phyloP scores from a whole-genome alignment of 2,113 vertebrate species.

The Scophthalmus maximus region DNA sequence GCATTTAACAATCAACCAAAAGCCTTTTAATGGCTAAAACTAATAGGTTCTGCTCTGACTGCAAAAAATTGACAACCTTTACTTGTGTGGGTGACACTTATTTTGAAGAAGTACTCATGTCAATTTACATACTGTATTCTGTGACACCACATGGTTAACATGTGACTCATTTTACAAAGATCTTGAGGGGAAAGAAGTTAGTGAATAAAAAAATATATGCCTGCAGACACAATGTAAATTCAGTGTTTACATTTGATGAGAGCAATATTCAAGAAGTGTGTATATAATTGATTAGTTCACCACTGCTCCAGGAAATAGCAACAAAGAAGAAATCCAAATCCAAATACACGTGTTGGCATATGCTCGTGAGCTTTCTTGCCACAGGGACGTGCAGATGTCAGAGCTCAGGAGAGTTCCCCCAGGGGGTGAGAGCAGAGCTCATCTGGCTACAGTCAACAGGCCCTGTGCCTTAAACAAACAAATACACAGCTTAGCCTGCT shows the following conservation, averaged over 20 bases:
- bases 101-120: not conserved
- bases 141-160: not conserved
- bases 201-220: not conserved
- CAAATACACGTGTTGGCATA: conserved; percentile 20
- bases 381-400: conserved; percentile 65
- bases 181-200: not conserved
- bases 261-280: conserved; percentile 8
- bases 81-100: not conserved
- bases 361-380: conserved; percentile 40
- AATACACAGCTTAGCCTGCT: conserved; percentile 73
- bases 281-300: conserved; percentile 14
- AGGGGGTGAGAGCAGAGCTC: conserved; percentile 64
- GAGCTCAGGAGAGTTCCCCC: conserved; percentile 54
- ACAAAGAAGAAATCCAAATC: conserved; percentile 24
- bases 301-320: not conserved
- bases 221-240: not conserved
- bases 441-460: conserved; percentile 77
- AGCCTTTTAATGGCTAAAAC: not conserved
- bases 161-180: not conserved
- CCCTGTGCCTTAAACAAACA: conserved; percentile 81
- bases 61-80: not conserved
- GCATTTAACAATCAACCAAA: conserved; percentile 23
- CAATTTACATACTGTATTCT: not conserved
- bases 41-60: not conserved
- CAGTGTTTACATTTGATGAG: not conserved